Percentiles rank a stretch among this genome's conserved stretches.
These are phyloP conservation scores for Rhorus exstirpatorius DNA, from an alignment of 2,888 invertebrate genomes.

Conservation along the genomic window DNA sequence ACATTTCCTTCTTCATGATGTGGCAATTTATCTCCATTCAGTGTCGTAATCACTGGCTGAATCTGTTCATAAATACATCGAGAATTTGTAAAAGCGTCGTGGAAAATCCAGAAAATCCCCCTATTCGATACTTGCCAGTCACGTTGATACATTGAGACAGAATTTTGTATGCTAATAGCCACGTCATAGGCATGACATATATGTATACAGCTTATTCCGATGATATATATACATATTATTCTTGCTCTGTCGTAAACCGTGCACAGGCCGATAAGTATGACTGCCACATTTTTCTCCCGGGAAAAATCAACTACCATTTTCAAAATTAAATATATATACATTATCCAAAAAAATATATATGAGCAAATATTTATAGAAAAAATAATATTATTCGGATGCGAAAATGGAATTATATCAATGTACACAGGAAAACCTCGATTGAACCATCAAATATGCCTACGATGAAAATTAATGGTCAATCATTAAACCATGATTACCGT, in stretches of 20 bases:
- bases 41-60: neutral
- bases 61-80: conserved; percentile 21
- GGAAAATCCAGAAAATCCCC: conserved; percentile 57
- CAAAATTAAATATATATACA: too few species aligned
- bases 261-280: conserved; percentile 2
- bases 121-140: conserved; percentile 48
- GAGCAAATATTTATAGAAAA: too few species aligned
- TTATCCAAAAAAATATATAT: too few species aligned
- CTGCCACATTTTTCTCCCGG: too few species aligned
- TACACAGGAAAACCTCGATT: too few species aligned
- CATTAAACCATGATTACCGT: too few species aligned
- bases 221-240: conserved; percentile 7
- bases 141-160: conserved; percentile 36
- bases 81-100: conserved; percentile 14
- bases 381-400: too few species aligned
- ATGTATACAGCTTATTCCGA: too few species aligned
- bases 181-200: conserved; percentile 46
- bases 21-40: conserved; percentile 23
- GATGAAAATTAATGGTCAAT: too few species aligned
- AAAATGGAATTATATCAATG: too few species aligned
- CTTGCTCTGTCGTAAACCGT: neutral
- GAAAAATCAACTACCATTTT: too few species aligned
- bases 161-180: conserved; percentile 34
- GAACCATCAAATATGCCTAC: too few species aligned
- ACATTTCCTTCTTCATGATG: conserved; percentile 13